Evolutionary conservation across 92 coral and sea anemone genomes (phyloP), one percentile per base, ranked within the genome.

Genomic region (Isaurus tuberculatus): DNA sequence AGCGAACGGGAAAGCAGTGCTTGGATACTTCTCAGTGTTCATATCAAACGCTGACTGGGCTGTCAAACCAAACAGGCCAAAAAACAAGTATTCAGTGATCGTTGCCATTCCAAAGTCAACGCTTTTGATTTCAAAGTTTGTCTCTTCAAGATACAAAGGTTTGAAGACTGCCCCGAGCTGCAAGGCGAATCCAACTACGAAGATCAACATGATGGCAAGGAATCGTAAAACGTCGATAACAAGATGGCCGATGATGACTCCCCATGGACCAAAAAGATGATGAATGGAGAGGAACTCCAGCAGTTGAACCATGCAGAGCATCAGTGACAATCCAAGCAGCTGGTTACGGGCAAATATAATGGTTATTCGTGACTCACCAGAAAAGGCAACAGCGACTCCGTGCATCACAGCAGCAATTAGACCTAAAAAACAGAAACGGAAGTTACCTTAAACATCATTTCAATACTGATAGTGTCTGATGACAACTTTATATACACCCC

Each of bases 261-360:
- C 94, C 99, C 99, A 97, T 1, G 99, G 99, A 8, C 99, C 99
- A 43, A 97, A 97, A 73, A 97, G 88, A 34, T 93, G 92, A 80
- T 97, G 99, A 87, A 97, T 92, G 77, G 99, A 94, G 15, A 97
- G 82, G 65, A 91, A 97, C 71, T 97, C 91, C 34, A 97, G 88
- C 40, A 97, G 83, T 71, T 97, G 99, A 3, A 97, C 87, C 51
- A 94, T 93, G 42, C 91, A 82, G 70, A 97, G 85, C 88, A 90
- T 80, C 90, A 97, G 86, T 0, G 92, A 98, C 30, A 91, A 79
- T 5, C 93, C 99, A 1, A 94, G 88, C 31, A 90, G 73, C 86
- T 97, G 99, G 78, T 97, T 92, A 42, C 97, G 83, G 25, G 84
- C 94, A 89, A 92, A 97, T 55, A 94, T 89, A 8, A 97, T 72